Conservation (phyloP, 2,113 vertebrate species). For the Saguinus midas region DNA sequence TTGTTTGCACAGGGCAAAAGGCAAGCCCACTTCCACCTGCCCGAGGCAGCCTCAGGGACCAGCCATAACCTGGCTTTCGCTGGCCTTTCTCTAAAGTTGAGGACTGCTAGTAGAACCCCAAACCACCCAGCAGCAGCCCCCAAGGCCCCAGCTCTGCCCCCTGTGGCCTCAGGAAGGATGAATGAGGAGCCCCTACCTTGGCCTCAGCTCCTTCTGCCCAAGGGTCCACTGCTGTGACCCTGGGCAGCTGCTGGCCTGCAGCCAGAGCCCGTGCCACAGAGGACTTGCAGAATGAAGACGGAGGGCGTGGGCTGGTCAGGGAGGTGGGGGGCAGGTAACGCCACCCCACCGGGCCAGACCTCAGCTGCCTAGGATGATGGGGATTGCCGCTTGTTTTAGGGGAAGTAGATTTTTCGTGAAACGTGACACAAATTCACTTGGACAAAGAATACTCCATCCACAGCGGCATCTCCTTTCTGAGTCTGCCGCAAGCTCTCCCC, state of each 20-base stretch:
- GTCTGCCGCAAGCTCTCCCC: not conserved
- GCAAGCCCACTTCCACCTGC: not conserved
- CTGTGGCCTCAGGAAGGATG: not conserved
- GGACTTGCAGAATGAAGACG: not conserved
- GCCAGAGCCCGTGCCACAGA: not conserved
- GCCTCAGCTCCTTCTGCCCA: not conserved
- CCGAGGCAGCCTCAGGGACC: accelerated
- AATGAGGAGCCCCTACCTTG: not conserved
- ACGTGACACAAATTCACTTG: conserved; percentile 9
- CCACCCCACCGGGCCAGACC: not conserved
- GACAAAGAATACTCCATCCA: conserved; percentile 9
- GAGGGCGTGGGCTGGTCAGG: accelerated
- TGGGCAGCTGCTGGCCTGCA: not conserved
- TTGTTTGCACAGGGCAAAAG: not conserved
- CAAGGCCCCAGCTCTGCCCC: not conserved
- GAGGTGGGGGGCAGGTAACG: accelerated
- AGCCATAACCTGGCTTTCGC: not conserved
- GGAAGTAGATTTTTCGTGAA: not conserved
- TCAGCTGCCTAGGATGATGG: not conserved
- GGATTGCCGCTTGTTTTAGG: not conserved
- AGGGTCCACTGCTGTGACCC: not conserved
- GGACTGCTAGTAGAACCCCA: not conserved
- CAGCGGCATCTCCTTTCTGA: accelerated
- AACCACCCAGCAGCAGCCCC: not conserved
- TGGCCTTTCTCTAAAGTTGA: not conserved